Base-by-base conservation (phyloP, 2,797 vertebrate genomes). In the Gila robusta region DNA sequence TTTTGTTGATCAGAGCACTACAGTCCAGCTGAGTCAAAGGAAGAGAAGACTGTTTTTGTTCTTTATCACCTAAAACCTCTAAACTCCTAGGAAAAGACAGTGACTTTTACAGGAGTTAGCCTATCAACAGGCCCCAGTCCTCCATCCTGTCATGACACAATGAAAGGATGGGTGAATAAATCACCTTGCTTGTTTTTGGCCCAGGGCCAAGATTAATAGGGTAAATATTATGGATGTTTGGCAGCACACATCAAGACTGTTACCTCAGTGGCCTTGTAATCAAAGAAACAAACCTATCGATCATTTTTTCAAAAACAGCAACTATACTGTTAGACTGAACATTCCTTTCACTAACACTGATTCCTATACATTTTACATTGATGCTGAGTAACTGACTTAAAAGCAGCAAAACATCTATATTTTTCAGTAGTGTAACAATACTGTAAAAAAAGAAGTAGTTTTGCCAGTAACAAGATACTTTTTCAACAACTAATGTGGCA, bases 61-160 rank as follows among this genome's bases (percentile, higher is more conserved):
- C 44, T 77, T 89, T 88, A 90, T 91, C 90, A 86, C 47, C 67
- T 84, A 87, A 87, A 89, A 82, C 88, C 32, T 73, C 73, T 84
- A 89, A 87, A 87, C 74, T 88, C 86, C 79, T 86, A 28, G 35
- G 83, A 79, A 88, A 73, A 81, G 56, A 72, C 28, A 87, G 66
- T 47, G 35, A 66, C 84, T 81, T 74, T 6, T 82, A 67, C 64
- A 86, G 52, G 66, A 82, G 73, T 87, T 49, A 11, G 66, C 66
- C 77, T 86, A 85, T 54, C 47, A 78, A 56, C 49, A 66, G 35
- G 37, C 73, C 41, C 21, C 28, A 41, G n/a, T 54, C 62, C 54
- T 86, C 70, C 35, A 74, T 82, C 52, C 79, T 59, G 67, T 80
- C 56, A 85, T 67, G 49, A 41, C 14, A 72, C 28, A 19, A 23